Evolutionary conservation across 2,113 vertebrate genomes (phyloP), one percentile per base, ranked within the genome.

Genomic region (Potamarius usumacintae): DNA sequence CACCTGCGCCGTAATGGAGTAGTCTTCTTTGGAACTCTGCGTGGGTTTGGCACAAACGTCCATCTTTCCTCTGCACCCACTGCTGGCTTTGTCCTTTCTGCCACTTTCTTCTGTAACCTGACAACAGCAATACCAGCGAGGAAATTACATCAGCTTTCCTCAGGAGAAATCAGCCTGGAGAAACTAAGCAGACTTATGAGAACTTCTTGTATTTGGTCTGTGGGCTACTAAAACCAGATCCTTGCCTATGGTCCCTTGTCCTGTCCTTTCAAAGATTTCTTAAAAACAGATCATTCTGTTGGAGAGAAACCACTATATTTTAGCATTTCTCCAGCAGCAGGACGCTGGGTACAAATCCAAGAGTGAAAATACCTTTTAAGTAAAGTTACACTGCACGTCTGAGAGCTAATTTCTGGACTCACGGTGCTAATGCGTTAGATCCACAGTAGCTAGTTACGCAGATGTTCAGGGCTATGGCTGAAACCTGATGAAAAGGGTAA

Each of bases 71-170:
- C 85, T 85, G 71, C 65, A 67, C 89, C 87, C 89, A 22, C 85
- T 81, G 89, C 67, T 76, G 20, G 30, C 89, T 77, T 76, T 30
- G 25, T 63, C 25, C 86, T 89, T 84, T 88, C 92, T 34, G 90
- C 84, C 53, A 89, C 88, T 85, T 87, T 93, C 90, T 88, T 94
- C 86, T 93, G 92, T 52, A 92, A 91, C 91, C 94, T 95, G 92
- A 86, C 82, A 18, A 62, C 80, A 86, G 84, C 48, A 81, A 52
- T 52, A 87, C 52, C 74, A 82, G 18, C 10, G 20, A 82, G 60
- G 34, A 82, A 72, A 72, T 62, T 50, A 50, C 63, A 82, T 72
- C 55, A 72, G n/a, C 48, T 52, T 78, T 55, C 25, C 74, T 27
- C n/a, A 25, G 50, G 71, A 69, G 14, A 84, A 52, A 71, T n/a